A percentile compares a stretch with the other conserved stretches of the same genome.
Evolutionary conservation across 2,797 vertebrate genomes (phyloP).

Genomic region (Rhinichthys osculus): DNA sequence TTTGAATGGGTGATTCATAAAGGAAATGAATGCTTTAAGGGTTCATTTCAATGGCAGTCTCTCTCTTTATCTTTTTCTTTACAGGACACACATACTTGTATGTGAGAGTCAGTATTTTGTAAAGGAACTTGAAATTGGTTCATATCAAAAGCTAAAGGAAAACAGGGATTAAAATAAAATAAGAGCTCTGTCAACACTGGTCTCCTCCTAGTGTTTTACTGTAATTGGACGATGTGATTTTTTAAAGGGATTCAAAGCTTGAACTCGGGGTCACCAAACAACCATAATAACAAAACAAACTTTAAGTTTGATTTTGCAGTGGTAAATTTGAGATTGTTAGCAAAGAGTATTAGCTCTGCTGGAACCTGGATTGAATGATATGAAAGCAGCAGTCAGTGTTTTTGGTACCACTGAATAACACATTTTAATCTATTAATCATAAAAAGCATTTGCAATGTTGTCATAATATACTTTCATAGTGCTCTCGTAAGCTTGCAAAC

Average conservation of each 20-base stretch:
- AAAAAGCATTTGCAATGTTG: not conserved
- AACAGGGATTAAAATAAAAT: constrained; percentile 36
- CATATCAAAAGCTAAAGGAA: not conserved
- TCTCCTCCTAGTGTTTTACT: constrained; percentile 20
- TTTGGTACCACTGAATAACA: not conserved
- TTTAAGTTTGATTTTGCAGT: not conserved
- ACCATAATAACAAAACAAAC: constrained; percentile 16
- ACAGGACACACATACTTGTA: not conserved
- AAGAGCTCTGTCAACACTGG: constrained; percentile 32
- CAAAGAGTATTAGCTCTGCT: constrained; percentile 4
- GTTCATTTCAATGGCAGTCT: not conserved
- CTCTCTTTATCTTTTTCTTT: not conserved
- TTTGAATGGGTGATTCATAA: not conserved
- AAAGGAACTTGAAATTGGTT: not conserved
- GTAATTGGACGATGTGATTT: constrained; percentile 48
- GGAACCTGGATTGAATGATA: constrained; percentile 7
- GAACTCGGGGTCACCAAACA: constrained; percentile 19
- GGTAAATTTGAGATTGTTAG: not conserved
- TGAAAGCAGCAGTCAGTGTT: constrained; percentile 3
- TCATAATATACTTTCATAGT: not conserved
- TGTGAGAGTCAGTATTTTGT: not conserved
- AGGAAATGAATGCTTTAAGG: not conserved
- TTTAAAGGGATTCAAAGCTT: constrained; percentile 4
- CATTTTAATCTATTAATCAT: not conserved
- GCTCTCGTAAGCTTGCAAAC: not conserved